A percentile compares a stretch with the other conserved stretches of the same genome.
phyloP scores from a whole-genome alignment of 2,797 vertebrate species.

The Pagetopsis macropterus region DNA sequence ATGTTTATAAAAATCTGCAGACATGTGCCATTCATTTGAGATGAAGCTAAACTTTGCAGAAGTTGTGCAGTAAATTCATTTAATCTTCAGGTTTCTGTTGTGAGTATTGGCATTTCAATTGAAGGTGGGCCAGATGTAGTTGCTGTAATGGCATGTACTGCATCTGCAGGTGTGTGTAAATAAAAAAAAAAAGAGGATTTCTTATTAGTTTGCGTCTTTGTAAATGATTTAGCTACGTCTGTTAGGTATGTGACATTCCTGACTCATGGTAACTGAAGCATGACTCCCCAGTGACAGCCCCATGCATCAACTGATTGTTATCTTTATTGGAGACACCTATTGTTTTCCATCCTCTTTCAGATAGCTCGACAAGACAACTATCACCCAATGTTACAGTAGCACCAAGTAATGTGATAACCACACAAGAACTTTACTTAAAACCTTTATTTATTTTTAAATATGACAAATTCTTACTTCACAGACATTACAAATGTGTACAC shows the following conservation, averaged over 20 bases:
- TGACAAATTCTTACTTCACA: background rate
- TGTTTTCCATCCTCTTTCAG: background rate
- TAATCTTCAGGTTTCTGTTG: background rate
- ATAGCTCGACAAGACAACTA: background rate
- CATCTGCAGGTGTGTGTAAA: background rate
- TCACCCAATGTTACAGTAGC: background rate
- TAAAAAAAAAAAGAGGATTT: background rate
- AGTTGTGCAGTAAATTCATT: background rate
- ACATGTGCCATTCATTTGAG: background rate
- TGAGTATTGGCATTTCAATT: background rate
- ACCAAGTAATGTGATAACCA: too few relatives aligned
- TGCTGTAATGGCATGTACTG: background rate
- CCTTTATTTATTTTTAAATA: background rate
- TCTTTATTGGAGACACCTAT: background rate
- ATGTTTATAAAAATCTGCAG: background rate
- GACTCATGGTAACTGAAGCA: background rate
- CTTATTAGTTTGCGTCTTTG: too few relatives aligned
- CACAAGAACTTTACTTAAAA: background rate
- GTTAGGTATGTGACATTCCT: too few relatives aligned
- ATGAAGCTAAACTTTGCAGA: background rate
- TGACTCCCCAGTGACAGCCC: constrained; percentile 5
- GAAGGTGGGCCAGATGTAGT: background rate
- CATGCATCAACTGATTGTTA: background rate
- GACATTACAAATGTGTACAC: background rate
- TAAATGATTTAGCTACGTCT: too few relatives aligned